phyloP scores from a whole-genome alignment of 1,140 invertebrate genomes.

The Macrotrachela quadricornifera region DNA sequence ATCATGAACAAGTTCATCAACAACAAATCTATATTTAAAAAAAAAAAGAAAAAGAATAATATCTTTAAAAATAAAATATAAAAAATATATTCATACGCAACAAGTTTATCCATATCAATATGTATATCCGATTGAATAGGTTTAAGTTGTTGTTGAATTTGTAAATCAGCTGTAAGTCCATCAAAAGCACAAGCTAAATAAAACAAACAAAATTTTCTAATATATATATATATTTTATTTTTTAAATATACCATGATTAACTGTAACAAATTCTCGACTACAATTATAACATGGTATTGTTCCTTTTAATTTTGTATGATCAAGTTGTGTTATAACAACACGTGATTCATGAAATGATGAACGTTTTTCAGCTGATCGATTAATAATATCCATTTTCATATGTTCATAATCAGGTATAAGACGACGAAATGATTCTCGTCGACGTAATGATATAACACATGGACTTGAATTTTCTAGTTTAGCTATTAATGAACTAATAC shows the following conservation, averaged over 20 bases:
- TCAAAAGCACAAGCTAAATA: slow-evolving; percentile 5
- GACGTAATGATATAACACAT: slow-evolving; percentile 4
- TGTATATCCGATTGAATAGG: no score
- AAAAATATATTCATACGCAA: neutral
- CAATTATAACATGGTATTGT: slow-evolving; percentile 9
- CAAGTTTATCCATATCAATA: slow-evolving; percentile 4
- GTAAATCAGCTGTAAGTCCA: neutral
- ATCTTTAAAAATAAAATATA: no score
- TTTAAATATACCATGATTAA: neutral
- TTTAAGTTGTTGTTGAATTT: neutral
- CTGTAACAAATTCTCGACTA: slow-evolving; percentile 7
- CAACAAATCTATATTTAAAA: neutral
- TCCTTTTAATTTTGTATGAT: slow-evolving; percentile 5
- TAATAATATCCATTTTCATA: slow-evolving; percentile 6
- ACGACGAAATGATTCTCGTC: slow-evolving; percentile 1
- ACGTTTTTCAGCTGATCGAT: slow-evolving; percentile 1
- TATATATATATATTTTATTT: no score
- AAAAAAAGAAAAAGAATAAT: no score
- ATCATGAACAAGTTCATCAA: slow-evolving; percentile 5
- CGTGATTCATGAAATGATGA: slow-evolving; percentile 3
- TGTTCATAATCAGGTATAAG: slow-evolving; percentile 8
- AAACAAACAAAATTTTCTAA: no score
- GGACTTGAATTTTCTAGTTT: slow-evolving; percentile 1
- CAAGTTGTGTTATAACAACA: slow-evolving; percentile 8
- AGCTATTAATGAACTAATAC: slow-evolving; percentile 1